phyloP scores from a whole-genome alignment of 2,888 invertebrate species.

The Mimumesa dahlbomi region DNA sequence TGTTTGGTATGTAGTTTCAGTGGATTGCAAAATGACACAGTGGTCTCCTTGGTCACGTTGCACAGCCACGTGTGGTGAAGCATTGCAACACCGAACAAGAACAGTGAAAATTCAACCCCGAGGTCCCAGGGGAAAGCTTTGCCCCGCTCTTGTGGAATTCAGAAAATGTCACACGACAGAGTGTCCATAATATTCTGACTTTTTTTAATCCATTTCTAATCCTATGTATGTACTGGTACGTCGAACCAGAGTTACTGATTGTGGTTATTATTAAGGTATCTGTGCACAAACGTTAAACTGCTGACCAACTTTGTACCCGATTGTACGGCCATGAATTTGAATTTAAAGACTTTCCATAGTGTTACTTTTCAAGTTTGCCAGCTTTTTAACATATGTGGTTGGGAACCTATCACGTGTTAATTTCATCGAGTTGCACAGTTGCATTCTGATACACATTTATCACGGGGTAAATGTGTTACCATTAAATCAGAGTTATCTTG shows the following conservation, averaged over 20 bases:
- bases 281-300: no score
- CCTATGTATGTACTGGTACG: not conserved
- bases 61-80: constrained; percentile 91
- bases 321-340: not conserved
- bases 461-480: no score
- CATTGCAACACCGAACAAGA: constrained; percentile 88
- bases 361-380: no score
- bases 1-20: constrained; percentile 49
- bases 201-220: constrained; percentile 5
- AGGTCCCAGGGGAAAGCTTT: constrained; percentile 72
- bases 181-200: constrained; percentile 44
- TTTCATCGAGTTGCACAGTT: not conserved
- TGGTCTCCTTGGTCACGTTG: constrained; percentile 94
- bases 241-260: no score
- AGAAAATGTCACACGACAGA: constrained; percentile 63
- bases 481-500: no score
- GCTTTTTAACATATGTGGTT: no score
- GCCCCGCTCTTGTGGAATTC: constrained; percentile 75
- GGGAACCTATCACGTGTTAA: no score
- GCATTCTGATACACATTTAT: not conserved
- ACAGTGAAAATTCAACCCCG: constrained; percentile 81
- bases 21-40: constrained; percentile 77
- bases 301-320: no score
- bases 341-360: no score
- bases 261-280: no score